Base-by-base conservation (phyloP, 2,888 invertebrate genomes). In the Labia minor region DNA sequence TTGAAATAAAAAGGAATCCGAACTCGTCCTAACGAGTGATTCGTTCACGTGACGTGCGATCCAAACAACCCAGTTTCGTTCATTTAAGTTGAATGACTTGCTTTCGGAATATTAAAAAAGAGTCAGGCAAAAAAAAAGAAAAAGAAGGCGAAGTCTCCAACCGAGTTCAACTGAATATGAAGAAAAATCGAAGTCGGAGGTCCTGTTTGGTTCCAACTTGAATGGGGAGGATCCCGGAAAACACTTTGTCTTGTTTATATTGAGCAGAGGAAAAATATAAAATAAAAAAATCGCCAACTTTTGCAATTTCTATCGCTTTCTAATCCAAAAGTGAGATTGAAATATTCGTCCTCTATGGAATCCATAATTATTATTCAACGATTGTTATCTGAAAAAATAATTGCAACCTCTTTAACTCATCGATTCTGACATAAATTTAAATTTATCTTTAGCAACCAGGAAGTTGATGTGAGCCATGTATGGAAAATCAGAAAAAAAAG, bases 11-110 rank as follows among this genome's bases (percentile, higher is more conserved):
- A 49, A 49, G 49, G 49, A 49, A 49, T 49, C 49, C 49, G 6
- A 49, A 49, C 49, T 49, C 49, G 49, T 49, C 49, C 14, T 49
- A 49, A 49, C 49, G 49, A 49, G 49, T 49, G 49, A 49, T 49
- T 49, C 49, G 49, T 49, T 49, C 49, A 49, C 49, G 49, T 49
- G 49, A 49, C 49, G 49, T 49, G 49, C 49, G 49, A 49, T 49
- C 49, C 16, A 49, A 49, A 49, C 49, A 49, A 49, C 49, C 49
- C 49, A 49, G 49, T 49, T 49, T 49, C 49, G 49, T 49, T 49
- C 49, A 49, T 49, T 49, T 49, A 49, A 49, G 49, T 49, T 49
- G 49, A 49, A 49, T 49, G 49, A 49, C 49, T 49, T 49, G 49
- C 49, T 49, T 49, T 49, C 49, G 14, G 49, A 49, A 49, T 49